Conservation (phyloP, 2,113 vertebrate species). For the Ahaetulla prasina region DNA sequence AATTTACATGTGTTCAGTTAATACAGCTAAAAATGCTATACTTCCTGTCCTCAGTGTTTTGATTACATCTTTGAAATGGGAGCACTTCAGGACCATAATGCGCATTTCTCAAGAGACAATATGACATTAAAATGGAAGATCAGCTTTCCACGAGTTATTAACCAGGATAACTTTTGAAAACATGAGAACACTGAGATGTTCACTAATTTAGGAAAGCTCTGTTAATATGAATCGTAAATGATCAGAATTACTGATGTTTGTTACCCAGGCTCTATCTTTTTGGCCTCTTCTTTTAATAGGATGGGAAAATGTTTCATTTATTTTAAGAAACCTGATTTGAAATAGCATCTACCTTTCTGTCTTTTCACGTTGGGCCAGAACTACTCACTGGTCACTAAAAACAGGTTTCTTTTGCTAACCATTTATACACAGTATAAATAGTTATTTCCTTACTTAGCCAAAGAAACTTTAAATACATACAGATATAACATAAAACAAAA, state of each 20-base stretch:
- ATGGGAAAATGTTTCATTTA: neutral
- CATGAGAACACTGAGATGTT: constrained; percentile 16
- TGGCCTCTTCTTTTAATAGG: neutral
- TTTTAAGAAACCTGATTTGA: neutral
- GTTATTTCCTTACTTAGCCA: neutral
- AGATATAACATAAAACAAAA: neutral
- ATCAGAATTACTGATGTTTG: neutral
- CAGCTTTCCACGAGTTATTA: constrained; percentile 8
- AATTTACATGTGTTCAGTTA: constrained; percentile 6
- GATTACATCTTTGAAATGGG: neutral
- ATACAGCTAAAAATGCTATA: neutral
- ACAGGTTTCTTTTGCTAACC: neutral
- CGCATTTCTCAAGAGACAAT: neutral
- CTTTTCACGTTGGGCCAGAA: neutral
- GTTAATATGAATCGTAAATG: constrained; percentile 14
- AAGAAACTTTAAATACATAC: neutral
- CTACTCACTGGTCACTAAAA: neutral
- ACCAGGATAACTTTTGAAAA: constrained; percentile 22
- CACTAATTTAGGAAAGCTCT: constrained; percentile 13
- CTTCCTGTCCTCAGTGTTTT: neutral
- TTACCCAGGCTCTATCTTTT: neutral
- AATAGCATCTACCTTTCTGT: neutral
- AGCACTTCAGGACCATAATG: constrained; percentile 18
- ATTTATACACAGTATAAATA: neutral
- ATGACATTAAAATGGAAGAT: constrained; percentile 18